Conservation (phyloP, 2,797 vertebrate genomes). For the Sebastes matsubarae region DNA sequence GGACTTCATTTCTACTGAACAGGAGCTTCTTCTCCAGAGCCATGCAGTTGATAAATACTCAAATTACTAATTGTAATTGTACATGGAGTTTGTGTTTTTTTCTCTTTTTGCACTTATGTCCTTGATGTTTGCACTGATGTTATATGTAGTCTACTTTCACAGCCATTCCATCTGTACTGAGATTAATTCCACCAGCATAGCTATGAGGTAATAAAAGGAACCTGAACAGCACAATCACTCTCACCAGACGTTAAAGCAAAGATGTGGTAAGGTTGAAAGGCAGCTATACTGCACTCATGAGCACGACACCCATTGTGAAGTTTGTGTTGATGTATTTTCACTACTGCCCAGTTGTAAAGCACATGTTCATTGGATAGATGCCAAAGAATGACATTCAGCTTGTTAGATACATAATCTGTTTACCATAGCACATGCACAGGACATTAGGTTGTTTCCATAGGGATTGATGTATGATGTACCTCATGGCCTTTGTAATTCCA, state of each 20-base stretch:
- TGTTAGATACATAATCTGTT: not conserved
- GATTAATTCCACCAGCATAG: not conserved
- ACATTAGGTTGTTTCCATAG: constrained; percentile 1
- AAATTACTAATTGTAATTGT: too few species aligned
- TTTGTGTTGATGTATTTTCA: not conserved
- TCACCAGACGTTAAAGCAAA: not conserved
- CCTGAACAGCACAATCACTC: not conserved
- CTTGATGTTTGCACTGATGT: not conserved
- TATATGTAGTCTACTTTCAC: not conserved
- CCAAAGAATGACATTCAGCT: not conserved
- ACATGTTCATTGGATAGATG: not conserved
- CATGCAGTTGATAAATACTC: not conserved
- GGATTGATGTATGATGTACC: not conserved
- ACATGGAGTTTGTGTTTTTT: not conserved
- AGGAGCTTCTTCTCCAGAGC: not conserved
- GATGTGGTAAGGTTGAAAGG: not conserved
- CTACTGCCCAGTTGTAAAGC: not conserved
- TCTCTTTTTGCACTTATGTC: not conserved
- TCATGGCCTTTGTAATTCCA: constrained; percentile 33
- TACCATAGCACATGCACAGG: not conserved
- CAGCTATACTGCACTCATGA: not conserved
- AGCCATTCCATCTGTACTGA: not conserved
- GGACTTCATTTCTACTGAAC: not conserved
- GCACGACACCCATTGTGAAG: not conserved
- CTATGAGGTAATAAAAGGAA: not conserved